A percentile compares a stretch with the other conserved stretches of the same genome.
Evolutionary conservation across 2,797 vertebrate species (phyloP).

Genomic region (Coendou prehensilis): DNA sequence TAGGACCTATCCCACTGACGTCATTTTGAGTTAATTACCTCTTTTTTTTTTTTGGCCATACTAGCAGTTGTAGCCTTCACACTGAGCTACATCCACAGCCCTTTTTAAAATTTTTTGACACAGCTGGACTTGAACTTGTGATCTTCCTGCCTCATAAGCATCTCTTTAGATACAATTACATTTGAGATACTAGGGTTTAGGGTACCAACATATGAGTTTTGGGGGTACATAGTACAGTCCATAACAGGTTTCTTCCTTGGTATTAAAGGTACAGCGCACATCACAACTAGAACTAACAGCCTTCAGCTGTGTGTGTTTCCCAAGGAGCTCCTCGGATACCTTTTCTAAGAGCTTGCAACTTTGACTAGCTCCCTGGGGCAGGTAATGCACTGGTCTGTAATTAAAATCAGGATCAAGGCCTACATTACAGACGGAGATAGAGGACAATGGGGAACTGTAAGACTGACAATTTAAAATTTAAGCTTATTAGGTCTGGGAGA

Average conservation of each 20-base stretch:
- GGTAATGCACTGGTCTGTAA: not conserved
- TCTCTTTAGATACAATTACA: not conserved
- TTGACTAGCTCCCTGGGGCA: not conserved
- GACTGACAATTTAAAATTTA: conserved; percentile 39
- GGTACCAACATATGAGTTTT: not conserved
- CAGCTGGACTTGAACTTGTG: not conserved
- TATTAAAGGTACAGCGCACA: not conserved
- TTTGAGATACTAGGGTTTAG: not conserved
- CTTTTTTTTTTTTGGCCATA: not conserved
- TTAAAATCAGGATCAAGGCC: conserved; percentile 58
- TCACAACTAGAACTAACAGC: not conserved
- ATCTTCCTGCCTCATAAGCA: not conserved
- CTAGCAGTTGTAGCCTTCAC: not conserved
- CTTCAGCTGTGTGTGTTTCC: not conserved
- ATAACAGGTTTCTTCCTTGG: not conserved
- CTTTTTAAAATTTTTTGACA: not conserved
- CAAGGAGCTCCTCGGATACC: not conserved
- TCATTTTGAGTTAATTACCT: not conserved
- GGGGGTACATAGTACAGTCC: not conserved
- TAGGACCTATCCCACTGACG: not conserved
- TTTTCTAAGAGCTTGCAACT: not conserved
- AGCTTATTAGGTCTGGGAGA: not conserved
- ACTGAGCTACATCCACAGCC: not conserved
- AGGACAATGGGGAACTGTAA: not conserved
- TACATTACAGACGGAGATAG: not conserved